Evolutionary conservation across 1,140 invertebrate species (phyloP), one percentile per base, ranked within the genome.

Genomic region (Bombus difficillimus): DNA sequence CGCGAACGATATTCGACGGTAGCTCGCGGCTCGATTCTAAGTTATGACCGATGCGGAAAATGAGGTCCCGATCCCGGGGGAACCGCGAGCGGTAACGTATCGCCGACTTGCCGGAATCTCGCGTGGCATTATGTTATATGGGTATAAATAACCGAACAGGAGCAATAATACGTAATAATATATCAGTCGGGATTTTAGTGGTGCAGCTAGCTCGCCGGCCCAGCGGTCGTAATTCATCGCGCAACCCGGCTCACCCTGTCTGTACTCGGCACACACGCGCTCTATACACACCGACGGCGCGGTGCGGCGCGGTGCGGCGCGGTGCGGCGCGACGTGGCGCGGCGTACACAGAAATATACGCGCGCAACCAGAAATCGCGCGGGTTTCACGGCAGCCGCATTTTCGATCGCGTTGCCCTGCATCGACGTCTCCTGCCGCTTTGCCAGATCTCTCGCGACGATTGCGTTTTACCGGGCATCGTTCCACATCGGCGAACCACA

Each of bases 131-230:
- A 94, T 94, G 93, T 95, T 95, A 95, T 95, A 95, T 95, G 94
- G 94, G 93, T 95, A 95, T 95, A 95, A 95, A 95, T 95, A 95
- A 95, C 95, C 94, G 94, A 95, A 94, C 93, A 92, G 93, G 92
- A 94, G 94, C 94, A 95, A 95, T 95, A 95, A 95, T 95, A 95
- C 95, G 94, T 95, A 95, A 95, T 95, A 95, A 95, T 95, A 95
- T 95, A 95, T 95, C 95, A 95, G 95, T 93, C 94, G 93, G 95
- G 95, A 95, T 95, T 95, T 95, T 95, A 95, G 95, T 95, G 92
- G 92, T 92, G 94, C 89, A 94, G 93, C 93, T 90, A 92, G 92
- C 92, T 92, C 92, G 93, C 88, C 86, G 93, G 93, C 95, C 94
- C 94, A 95, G 68, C 59, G 95, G 93, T 95, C 95, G 94, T 95